A percentile compares a stretch with the other conserved stretches of the same genome.
phyloP scores from a whole-genome alignment of 1,140 invertebrate species.

The Atta texana region DNA sequence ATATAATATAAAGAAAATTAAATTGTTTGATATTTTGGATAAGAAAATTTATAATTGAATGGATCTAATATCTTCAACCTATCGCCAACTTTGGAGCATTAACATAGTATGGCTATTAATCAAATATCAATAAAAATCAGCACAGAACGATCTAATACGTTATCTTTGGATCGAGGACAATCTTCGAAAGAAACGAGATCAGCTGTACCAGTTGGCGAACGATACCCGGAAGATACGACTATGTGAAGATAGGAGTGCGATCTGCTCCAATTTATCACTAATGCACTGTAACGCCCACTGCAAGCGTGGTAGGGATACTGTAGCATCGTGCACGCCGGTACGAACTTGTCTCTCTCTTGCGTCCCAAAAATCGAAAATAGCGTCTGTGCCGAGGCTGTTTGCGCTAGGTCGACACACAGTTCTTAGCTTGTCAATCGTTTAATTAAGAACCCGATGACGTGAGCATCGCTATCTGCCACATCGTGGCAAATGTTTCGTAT shows the following conservation, averaged over 20 bases:
- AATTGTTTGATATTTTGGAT: no score
- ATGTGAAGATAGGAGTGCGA: slow-evolving; percentile 81
- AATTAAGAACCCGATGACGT: slow-evolving; percentile 79
- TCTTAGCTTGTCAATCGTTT: slow-evolving; percentile 82
- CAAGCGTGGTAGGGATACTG: slow-evolving; percentile 69
- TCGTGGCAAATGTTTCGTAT: not conserved
- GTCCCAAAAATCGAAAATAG: slow-evolving; percentile 82
- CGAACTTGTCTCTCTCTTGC: slow-evolving; percentile 38
- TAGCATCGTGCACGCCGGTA: slow-evolving; percentile 21
- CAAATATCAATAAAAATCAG: slow-evolving; percentile 2
- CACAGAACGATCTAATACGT: slow-evolving; percentile 27
- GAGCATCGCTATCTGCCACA: slow-evolving; percentile 11
- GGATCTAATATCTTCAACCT: no score
- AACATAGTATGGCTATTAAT: not conserved
- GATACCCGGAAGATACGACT: slow-evolving; percentile 82
- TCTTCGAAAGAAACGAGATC: slow-evolving; percentile 80
- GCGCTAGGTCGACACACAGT: slow-evolving; percentile 56
- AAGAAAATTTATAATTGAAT: no score
- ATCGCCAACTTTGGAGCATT: no score
- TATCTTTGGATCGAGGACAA: slow-evolving; percentile 83
- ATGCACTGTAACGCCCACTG: slow-evolving; percentile 83
- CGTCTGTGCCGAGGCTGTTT: slow-evolving; percentile 64
- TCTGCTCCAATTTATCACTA: slow-evolving; percentile 84
- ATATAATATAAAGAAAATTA: no score
- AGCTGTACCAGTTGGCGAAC: slow-evolving; percentile 81